Evolutionary conservation across 1,140 invertebrate genomes (phyloP), one percentile per base, ranked within the genome.

Genomic region (Trachelipus rathkii): DNA sequence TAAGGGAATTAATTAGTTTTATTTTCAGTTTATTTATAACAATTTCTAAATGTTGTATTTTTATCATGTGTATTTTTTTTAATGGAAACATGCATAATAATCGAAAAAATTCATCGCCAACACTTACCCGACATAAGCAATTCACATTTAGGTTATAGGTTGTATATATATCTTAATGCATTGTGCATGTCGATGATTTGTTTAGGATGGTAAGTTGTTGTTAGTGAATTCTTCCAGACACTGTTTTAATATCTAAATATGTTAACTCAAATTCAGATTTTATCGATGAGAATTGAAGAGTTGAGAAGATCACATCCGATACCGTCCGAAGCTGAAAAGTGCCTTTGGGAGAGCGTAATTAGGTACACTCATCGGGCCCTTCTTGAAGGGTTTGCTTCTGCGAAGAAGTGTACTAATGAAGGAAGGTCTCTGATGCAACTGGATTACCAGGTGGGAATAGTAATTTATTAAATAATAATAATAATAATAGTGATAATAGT

Each of bases 381-480:
- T 78, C 94, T 99, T 0, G 95, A 98, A 88, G 96, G 96, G 90
- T 97, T 94, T 86, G 91, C 94, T 9, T 91, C 89, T 83, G 93
- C 93, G 0, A 94, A 92, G 81, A 97, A 97, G 84, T 99, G 97
- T 86, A 95, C 95, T 0, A 96, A 96, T 81, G 96, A 95, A 80
- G 97, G 97, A 0, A 86, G 97, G 77, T 97, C 95, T 0, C 84
- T 99, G 4, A 99, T 99, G 97, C 96, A 98, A 84, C 87, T 99
- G 5, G 97, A 99, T 88, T 98, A 96, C 85, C 94, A 81, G 77
- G 80, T 81, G 24, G 45, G 69, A 10, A 33, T 33, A 71, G n/a
- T 33, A 33, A 33, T 33, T 33, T 33, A 33, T 33, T 33, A n/a
- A n/a, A n/a, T n/a, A 33, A 33, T 33, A 33, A 33, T 33, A 33